phyloP scores from a whole-genome alignment of 2,797 vertebrate genomes.

The Champsocephalus esox region DNA sequence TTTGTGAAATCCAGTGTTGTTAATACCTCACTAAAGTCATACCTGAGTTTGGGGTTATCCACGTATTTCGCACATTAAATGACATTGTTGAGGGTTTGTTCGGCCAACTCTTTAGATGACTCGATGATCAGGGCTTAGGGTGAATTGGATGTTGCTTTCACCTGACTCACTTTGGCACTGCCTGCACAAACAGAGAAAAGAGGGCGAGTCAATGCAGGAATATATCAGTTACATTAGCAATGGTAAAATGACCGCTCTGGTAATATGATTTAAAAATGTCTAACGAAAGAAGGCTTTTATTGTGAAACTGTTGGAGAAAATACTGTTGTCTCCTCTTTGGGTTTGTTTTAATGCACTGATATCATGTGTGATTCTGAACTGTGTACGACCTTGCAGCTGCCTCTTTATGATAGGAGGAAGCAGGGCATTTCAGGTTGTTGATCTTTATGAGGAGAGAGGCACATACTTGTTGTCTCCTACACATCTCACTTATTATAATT shows the following conservation, averaged over 20 bases:
- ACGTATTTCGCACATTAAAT: constrained; percentile 95
- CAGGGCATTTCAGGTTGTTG: no score
- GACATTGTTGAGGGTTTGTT: constrained; percentile 95
- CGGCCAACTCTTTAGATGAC: constrained; percentile 95
- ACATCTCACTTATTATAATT: no score
- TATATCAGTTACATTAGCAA: not conserved
- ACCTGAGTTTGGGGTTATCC: constrained; percentile 95
- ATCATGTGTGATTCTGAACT: no score
- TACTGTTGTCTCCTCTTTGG: no score
- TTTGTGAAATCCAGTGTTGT: not conserved
- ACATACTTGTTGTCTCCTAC: no score
- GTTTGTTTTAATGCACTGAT: no score
- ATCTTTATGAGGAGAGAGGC: no score
- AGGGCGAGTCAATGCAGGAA: not conserved
- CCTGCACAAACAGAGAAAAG: constrained; percentile 78
- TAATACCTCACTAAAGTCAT: not conserved
- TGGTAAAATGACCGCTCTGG: not conserved
- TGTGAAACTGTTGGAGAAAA: not conserved
- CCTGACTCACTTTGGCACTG: constrained; percentile 90
- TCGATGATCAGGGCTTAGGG: constrained; percentile 96
- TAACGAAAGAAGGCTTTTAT: not conserved
- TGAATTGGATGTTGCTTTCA: constrained; percentile 88
- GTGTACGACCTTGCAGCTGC: no score
- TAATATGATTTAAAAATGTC: not conserved
- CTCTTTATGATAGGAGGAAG: no score